These are phyloP conservation scores for Napeogenes inachia DNA, from an alignment of 2,888 invertebrate genomes.

Conservation along the genomic window DNA sequence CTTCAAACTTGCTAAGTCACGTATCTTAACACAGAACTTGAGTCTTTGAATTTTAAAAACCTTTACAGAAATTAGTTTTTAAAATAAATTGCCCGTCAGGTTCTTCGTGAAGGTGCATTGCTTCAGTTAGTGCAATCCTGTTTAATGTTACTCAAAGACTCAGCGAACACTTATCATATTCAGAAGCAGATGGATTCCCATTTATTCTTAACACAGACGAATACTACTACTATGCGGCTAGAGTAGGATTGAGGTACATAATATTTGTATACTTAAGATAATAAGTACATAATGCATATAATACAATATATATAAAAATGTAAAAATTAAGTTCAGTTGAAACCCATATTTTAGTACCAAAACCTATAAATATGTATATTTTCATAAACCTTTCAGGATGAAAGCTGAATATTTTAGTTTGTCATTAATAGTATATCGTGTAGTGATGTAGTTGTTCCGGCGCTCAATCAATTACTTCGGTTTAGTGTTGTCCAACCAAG, in stretches of 20 bases:
- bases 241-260: neutral
- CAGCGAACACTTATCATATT: too few relatives aligned
- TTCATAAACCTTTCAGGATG: neutral
- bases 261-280: neutral
- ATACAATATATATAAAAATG: too few relatives aligned
- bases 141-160: too few relatives aligned
- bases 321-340: too few relatives aligned
- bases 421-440: conserved; percentile 7
- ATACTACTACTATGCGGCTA: too few relatives aligned
- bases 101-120: conserved; percentile 12
- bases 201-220: too few relatives aligned
- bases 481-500: conserved; percentile 1
- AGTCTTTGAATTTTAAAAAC: conserved; percentile 19
- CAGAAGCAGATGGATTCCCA: too few relatives aligned
- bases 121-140: conserved; percentile 16
- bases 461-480: conserved; percentile 4
- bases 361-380: neutral
- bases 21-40: conserved; percentile 21
- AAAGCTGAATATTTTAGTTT: conserved; percentile 10
- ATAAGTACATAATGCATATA: neutral
- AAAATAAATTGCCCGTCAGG: conserved; percentile 23
- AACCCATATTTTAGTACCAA: neutral
- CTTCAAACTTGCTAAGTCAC: conserved; percentile 28
- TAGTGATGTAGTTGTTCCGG: conserved; percentile 2
- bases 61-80: conserved; percentile 25